Evolutionary conservation across 1,140 invertebrate species (phyloP).

Genomic region (Dreissena polymorpha): DNA sequence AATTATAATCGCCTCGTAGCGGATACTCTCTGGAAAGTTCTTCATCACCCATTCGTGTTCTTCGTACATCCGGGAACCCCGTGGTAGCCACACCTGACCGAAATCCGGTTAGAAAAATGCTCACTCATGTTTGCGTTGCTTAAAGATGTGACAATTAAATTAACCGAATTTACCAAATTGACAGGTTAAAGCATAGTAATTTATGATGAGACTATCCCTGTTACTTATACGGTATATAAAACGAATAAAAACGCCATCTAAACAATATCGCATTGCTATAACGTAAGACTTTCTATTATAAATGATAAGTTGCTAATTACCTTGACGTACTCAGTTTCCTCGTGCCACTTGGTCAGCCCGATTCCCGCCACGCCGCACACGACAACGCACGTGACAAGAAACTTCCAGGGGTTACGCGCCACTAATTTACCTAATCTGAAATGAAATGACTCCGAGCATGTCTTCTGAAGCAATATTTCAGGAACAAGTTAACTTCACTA

Average conservation of each 20-base stretch:
- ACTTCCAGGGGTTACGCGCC: constrained; percentile 54
- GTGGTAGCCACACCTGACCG: constrained; percentile 58
- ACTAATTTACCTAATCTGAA: constrained; percentile 60
- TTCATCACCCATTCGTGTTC: constrained; percentile 52
- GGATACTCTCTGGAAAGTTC: constrained; percentile 53
- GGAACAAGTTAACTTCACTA: too few species aligned
- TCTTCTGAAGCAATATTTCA: too few species aligned
- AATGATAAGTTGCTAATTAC: constrained; percentile 2
- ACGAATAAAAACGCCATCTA: too few species aligned
- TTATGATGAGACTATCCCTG: too few species aligned
- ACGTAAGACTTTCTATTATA: too few species aligned
- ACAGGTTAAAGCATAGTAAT: too few species aligned
- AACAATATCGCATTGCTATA: too few species aligned
- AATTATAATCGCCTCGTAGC: constrained; percentile 52
- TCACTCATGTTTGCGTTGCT: too few species aligned
- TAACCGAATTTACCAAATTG: too few species aligned
- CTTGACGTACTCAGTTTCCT: constrained; percentile 58
- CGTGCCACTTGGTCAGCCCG: constrained; percentile 56
- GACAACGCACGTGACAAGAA: constrained; percentile 48
- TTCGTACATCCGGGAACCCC: constrained; percentile 52
- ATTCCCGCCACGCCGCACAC: constrained; percentile 41
- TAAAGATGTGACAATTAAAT: too few species aligned
- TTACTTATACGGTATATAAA: too few species aligned
- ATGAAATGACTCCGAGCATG: neutral
- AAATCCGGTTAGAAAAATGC: neutral